Evolutionary conservation across 2,797 vertebrate species (phyloP).

Genomic region (Nasua narica): DNA sequence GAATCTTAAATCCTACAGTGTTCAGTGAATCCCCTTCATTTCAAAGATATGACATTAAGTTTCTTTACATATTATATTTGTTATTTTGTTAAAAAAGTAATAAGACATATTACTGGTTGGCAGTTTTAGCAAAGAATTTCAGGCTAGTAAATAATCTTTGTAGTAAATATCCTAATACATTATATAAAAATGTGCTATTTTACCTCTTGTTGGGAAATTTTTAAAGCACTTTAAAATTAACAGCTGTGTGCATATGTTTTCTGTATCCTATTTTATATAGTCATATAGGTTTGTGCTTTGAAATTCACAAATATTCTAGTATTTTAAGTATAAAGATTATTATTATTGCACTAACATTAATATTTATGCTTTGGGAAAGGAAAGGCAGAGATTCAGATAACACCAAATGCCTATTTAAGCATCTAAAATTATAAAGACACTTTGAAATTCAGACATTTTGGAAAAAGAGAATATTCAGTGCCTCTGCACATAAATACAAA

Average conservation of each 20-base stretch:
- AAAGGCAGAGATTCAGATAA: neutral
- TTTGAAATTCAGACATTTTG: neutral
- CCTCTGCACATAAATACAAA: neutral
- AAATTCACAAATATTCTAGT: neutral
- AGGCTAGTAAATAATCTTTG: neutral
- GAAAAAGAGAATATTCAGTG: neutral
- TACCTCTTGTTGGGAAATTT: neutral
- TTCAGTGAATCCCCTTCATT: neutral
- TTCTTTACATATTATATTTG: neutral
- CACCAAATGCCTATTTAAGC: neutral
- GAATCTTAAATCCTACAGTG: neutral
- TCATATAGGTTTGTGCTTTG: neutral
- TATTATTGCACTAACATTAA: neutral
- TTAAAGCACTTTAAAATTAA: conserved; percentile 8
- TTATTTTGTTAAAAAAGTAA: conserved; percentile 42
- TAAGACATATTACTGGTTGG: neutral
- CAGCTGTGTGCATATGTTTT: neutral
- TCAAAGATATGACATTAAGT: neutral
- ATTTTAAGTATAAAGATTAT: neutral
- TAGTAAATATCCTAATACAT: neutral
- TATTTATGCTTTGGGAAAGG: neutral
- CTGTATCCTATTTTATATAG: neutral
- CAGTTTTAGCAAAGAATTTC: neutral
- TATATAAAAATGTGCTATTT: neutral
- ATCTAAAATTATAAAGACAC: neutral